Evolutionary conservation across 2,888 invertebrate species (phyloP), one percentile per base, ranked within the genome.

Genomic region (Drosophila mulleri): DNA sequence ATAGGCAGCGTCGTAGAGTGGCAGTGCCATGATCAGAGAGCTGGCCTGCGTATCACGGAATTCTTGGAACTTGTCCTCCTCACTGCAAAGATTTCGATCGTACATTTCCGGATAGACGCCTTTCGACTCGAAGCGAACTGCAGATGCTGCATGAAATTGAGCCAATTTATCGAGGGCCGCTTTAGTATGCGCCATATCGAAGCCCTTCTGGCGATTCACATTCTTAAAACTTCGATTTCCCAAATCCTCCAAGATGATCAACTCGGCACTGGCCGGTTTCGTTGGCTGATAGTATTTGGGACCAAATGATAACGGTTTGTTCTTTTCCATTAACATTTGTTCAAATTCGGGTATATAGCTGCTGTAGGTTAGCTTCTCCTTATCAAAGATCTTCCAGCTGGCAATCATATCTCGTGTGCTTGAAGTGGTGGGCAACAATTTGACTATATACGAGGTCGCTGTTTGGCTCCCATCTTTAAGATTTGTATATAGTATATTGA

Each of bases 121-220:
- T 8, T 90, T 81, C 0, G 70, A 89, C 7, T 91, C 85, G 63
- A 92, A 94, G 44, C 91, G 85, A 0, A 92, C 92, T 0, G 94
- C 92, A 1, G 94, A 93, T 0, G 93, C 91, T 0, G 93, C 93
- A 82, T 94, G 94, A 57, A 94, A 93, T 60, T 91, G 91, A 0
- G 94, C 93, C 63, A 94, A 67, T 2, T 93, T 89, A 20, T 84
- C 81, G 0, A 94, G 63, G 1, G 91, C 90, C 9, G 92, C 42
- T 73, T 88, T 87, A 0, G 92, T 82, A 66, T 94, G 94, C 1
- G 76, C 76, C 52, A 93, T 53, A 69, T 94, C 93, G n/a, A 93
- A 78, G 5, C 92, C 92, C 8, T 57, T 29, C 16, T 76, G 77
- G 5, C 91, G 79, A 26, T 89, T 82, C 1, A 66, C 81, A 64